A percentile compares a stretch with the other conserved stretches of the same genome.
These are phyloP conservation scores for Gymnodraco acuticeps DNA, from an alignment of 2,797 vertebrate species.

Conservation along the genomic window DNA sequence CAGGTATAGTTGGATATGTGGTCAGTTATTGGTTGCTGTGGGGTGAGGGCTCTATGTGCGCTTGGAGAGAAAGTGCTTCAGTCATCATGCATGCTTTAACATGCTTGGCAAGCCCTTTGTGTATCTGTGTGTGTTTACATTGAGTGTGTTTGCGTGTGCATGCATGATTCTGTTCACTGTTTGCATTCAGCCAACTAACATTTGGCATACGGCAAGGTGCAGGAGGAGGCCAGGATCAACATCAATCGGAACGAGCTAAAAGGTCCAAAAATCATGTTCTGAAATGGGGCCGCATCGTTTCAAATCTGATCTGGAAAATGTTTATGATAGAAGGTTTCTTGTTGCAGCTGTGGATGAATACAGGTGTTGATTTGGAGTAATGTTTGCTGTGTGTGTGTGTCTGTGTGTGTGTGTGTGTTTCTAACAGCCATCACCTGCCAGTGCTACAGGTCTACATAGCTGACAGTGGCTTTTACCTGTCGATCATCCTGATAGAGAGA, in stretches of 20 bases:
- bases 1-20: slow-evolving; percentile 4
- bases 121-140: slow-evolving; percentile 56
- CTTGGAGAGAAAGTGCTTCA: slow-evolving; percentile 87
- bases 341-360: slow-evolving; percentile 36
- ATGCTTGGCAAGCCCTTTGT: slow-evolving; percentile 69
- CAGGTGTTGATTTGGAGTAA: slow-evolving; percentile 5
- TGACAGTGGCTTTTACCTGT: slow-evolving; percentile 66
- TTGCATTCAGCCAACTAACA: slow-evolving; percentile 37
- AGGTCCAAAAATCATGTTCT: slow-evolving; percentile 23
- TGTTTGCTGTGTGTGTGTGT: slow-evolving; percentile 13
- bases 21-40: slow-evolving; percentile 43
- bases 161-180: slow-evolving; percentile 29
- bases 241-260: slow-evolving; percentile 15
- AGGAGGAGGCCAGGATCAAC: slow-evolving; percentile 18
- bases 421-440: slow-evolving; percentile 38
- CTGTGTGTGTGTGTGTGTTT: not conserved
- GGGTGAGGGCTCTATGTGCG: slow-evolving; percentile 80
- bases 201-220: slow-evolving; percentile 32
- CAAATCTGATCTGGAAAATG: slow-evolving; percentile 16
- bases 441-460: slow-evolving; percentile 25
- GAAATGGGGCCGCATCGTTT: slow-evolving; percentile 1
- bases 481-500: slow-evolving; percentile 41
- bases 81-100: slow-evolving; percentile 76
- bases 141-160: slow-evolving; percentile 52
- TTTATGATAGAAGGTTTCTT: not conserved